phyloP scores from a whole-genome alignment of 1,140 invertebrate species.

The Aphelinus certus region DNA sequence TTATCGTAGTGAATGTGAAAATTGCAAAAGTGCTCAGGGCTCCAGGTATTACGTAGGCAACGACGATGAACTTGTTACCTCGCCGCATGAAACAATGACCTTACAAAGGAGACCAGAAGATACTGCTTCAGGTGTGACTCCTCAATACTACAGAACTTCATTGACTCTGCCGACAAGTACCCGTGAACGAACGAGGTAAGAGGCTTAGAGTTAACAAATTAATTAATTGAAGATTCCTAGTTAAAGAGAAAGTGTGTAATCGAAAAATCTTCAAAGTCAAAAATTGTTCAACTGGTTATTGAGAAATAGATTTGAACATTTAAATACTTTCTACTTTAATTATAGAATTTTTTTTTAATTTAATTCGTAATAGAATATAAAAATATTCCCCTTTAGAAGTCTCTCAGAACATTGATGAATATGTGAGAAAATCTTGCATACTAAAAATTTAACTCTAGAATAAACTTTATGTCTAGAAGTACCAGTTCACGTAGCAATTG shows the following conservation, averaged over 20 bases:
- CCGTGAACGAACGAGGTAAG: constrained; percentile 70
- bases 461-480: neutral
- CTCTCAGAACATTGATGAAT: too few relatives aligned
- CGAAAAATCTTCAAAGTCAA: too few relatives aligned
- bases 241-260: too few relatives aligned
- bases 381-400: too few relatives aligned
- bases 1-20: constrained; percentile 83
- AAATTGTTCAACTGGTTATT: neutral
- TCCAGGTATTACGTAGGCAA: constrained; percentile 73
- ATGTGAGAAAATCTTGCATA: too few relatives aligned
- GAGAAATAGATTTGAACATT: too few relatives aligned
- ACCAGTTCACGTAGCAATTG: constrained; percentile 71
- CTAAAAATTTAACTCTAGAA: too few relatives aligned
- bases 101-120: constrained; percentile 72
- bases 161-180: constrained; percentile 75
- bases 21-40: constrained; percentile 79
- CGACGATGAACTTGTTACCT: constrained; percentile 67
- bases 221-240: too few relatives aligned
- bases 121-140: constrained; percentile 56
- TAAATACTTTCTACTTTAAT: too few relatives aligned
- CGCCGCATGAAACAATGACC: constrained; percentile 76
- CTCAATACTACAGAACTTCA: constrained; percentile 73
- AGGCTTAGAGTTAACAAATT: neutral
- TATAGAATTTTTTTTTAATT: too few relatives aligned
- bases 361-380: too few relatives aligned